Base-by-base conservation (phyloP, 2,888 invertebrate species). In the Ophion costatus region DNA sequence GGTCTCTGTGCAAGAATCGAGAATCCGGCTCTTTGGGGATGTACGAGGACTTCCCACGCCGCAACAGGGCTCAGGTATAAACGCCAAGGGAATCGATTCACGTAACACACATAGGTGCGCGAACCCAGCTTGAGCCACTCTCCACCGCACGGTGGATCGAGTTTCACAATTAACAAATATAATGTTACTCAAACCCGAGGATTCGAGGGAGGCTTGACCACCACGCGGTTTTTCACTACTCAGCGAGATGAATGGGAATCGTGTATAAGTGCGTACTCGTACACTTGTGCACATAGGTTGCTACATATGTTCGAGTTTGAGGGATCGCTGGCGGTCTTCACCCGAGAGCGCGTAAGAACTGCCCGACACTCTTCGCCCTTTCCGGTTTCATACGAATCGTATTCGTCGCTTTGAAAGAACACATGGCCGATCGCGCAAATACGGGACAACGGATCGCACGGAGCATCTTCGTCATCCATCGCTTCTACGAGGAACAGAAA, bases 121-220 rank as follows among this genome's bases (percentile, higher is more conserved):
- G 38, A 71, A 75, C 78, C 75, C 75, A 67, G 70, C 70, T 71
- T 42, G 76, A 69, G 76, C 61, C 82, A 76, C 79, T 80, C 79
- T 80, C 59, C 51, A 71, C 22, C 38, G 45, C 42, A 56, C 59
- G 74, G 17, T 84, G 89, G 86, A 90, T 93, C 91, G 88, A 89
- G 88, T 93, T 93, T 92, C 93, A 93, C 92, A 92, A 93, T 93
- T 93, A 93, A 93, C 93, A 92, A 92, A 93, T 91, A 91, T 92
- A 91, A 90, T 91, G 90, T 93, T 93, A 93, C 92, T 90, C 91
- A 91, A 92, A 89, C 89, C 82, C 86, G 45, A 80, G 84, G 75
- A 82, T 82, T 85, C 82, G 42, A 38, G 59, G 59, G 71, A 78
- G 88, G 51, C 90, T 91, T 92, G 92, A 92, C 92, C 92, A 89